Evolutionary conservation across 2,888 invertebrate genomes (phyloP).

Genomic region (Lucinisca nassula): DNA sequence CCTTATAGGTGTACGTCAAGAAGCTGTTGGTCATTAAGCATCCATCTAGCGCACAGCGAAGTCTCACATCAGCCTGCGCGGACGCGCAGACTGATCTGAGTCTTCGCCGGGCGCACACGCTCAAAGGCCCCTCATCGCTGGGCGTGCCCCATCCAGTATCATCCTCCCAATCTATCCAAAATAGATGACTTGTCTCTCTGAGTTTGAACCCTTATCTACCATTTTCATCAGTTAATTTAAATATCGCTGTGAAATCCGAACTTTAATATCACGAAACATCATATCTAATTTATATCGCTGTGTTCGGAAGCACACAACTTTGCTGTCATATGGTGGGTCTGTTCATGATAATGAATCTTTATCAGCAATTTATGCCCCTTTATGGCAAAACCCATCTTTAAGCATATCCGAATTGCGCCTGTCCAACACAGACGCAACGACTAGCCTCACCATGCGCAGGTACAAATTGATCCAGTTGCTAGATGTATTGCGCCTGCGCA

Average conservation of each 20-base stretch:
- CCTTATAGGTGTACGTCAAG: neutral
- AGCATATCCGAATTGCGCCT: no score
- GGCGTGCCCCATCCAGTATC: neutral
- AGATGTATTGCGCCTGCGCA: no score
- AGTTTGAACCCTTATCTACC: neutral
- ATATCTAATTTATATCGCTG: constrained; percentile 30
- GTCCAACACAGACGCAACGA: no score
- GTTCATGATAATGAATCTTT: constrained; percentile 3
- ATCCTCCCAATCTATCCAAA: neutral
- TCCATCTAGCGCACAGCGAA: neutral
- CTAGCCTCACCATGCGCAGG: no score
- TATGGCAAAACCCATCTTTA: no score
- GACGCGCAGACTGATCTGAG: neutral
- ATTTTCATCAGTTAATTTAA: constrained; percentile 47
- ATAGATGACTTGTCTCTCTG: constrained; percentile 4
- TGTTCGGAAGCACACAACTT: neutral
- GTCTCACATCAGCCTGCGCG: neutral
- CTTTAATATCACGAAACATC: constrained; percentile 55
- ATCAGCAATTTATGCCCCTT: neutral
- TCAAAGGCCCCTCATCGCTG: neutral
- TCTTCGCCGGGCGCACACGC: neutral
- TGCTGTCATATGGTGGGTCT: neutral
- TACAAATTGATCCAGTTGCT: no score
- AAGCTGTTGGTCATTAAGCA: neutral
- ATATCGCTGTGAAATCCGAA: constrained; percentile 60